Base-by-base conservation (phyloP, 2,888 invertebrate genomes). In the Tetheella fluctuosa region DNA sequence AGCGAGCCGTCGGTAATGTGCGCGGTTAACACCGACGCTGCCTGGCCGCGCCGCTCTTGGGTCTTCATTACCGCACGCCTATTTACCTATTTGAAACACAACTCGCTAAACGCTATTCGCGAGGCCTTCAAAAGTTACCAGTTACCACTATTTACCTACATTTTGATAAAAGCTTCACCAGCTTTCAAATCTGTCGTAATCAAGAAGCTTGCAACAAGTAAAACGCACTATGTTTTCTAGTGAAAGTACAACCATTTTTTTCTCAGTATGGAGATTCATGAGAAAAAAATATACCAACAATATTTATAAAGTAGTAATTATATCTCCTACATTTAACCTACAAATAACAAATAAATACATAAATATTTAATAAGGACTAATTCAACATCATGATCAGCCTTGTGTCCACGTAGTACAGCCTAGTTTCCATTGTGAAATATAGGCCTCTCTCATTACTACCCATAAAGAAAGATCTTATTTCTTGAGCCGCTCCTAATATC, bases 1-100 rank as follows among this genome's bases (percentile, higher is more conserved):
- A 92, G 91, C 92, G 86, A 70, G 68, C 67, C 68, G 60, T 64
- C 80, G 90, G 91, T 92, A 93, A 93, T 90, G 84, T 78, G 79
- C 73, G 65, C 82, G 70, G 86, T 91, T 91, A 91, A 83, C 91
- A 89, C 78, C 68, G 67, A 56, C 63, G 28, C 79, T 73, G 67
- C 71, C 34, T 13, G n/a, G 10, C 48, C 20, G 48, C 48, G 17
- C 42, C n/a, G 48, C n/a, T 48, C 48, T 7, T 20, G 76, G 80
- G 80, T 81, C 84, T 89, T 90, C 90, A 90, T 91, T 91, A 91
- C 90, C 83, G 85, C 20, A n/a, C 48, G 48, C 70, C 72, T 74
- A 72, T 79, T 76, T 83, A 34, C 34, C 34, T 34, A 84, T 82
- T 83, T 82, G 80, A 59, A 70, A 63, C 65, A 70, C 69, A 79